phyloP scores from a whole-genome alignment of 2,888 invertebrate genomes.

The Synergus laeviventris region DNA sequence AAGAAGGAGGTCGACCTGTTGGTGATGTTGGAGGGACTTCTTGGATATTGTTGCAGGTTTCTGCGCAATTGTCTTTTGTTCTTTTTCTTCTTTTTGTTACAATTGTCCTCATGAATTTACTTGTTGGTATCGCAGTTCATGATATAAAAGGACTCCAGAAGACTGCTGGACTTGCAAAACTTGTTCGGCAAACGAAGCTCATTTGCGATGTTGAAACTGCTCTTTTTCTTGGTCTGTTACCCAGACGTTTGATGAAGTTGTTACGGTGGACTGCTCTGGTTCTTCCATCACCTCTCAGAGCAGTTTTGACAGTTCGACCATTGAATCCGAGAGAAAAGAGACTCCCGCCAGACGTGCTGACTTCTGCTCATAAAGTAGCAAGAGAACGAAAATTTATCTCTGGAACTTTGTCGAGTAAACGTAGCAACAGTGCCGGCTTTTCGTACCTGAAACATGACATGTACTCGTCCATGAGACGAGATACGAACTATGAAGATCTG shows the following conservation, averaged over 20 bases:
- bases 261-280: slow-evolving; percentile 88
- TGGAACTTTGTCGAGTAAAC: slow-evolving; percentile 58
- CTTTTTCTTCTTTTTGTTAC: slow-evolving; percentile 89
- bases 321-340: slow-evolving; percentile 89
- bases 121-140: slow-evolving; percentile 92
- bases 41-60: slow-evolving; percentile 84
- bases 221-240: slow-evolving; percentile 87
- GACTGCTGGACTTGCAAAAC: slow-evolving; percentile 89
- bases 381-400: slow-evolving; percentile 80
- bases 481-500: slow-evolving; percentile 53
- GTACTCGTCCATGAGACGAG: slow-evolving; percentile 55
- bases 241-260: slow-evolving; percentile 85
- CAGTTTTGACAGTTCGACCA: slow-evolving; percentile 89
- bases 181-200: slow-evolving; percentile 90
- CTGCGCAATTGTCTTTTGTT: slow-evolving; percentile 89
- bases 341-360: slow-evolving; percentile 86
- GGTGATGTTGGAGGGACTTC: slow-evolving; percentile 64
- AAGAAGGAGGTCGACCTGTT: slow-evolving; percentile 82
- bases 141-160: slow-evolving; percentile 91
- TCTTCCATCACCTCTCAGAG: slow-evolving; percentile 88
- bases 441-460: slow-evolving; percentile 60
- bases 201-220: slow-evolving; percentile 91
- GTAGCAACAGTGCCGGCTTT: slow-evolving; percentile 60
- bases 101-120: slow-evolving; percentile 89
- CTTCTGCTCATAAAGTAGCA: slow-evolving; percentile 88